Conservation (phyloP, 2,888 invertebrate genomes). For the Cheilosia impressa region DNA sequence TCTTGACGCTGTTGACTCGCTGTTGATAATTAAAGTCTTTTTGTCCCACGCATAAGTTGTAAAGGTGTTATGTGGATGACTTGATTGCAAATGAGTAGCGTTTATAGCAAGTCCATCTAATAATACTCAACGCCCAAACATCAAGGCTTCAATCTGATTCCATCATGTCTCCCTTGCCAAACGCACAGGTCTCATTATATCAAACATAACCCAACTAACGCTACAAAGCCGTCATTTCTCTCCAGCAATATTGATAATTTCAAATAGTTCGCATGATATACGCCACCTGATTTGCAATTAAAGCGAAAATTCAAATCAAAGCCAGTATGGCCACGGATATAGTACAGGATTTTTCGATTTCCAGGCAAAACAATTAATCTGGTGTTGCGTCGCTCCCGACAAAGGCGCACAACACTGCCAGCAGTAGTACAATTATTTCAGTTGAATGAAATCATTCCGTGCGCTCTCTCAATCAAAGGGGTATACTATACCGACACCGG, state of each 20-base stretch:
- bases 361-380: slow-evolving; percentile 50
- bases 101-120: too few species aligned
- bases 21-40: too few species aligned
- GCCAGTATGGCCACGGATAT: background rate
- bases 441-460: slow-evolving; percentile 50
- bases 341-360: slow-evolving; percentile 41
- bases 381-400: slow-evolving; percentile 35
- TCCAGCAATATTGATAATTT: background rate
- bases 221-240: too few species aligned
- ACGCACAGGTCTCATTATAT: too few species aligned
- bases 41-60: too few species aligned
- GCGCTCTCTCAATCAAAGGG: slow-evolving; percentile 30
- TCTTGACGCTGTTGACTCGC: too few species aligned
- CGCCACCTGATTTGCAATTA: slow-evolving; percentile 11
- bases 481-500: background rate
- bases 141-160: too few species aligned
- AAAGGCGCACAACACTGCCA: slow-evolving; percentile 14
- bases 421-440: slow-evolving; percentile 46
- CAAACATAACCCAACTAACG: too few species aligned
- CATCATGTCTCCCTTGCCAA: too few species aligned
- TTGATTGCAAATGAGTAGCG: too few species aligned
- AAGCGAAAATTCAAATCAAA: slow-evolving; percentile 13
- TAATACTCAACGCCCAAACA: too few species aligned
- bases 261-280: background rate
- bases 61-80: too few species aligned